Percentiles rank a stretch among this genome's conserved stretches.
Evolutionary conservation across 30 jellyfish, hydroid and myxozoan species (phyloP).

Genomic region (Pseudorhiza aurosa): DNA sequence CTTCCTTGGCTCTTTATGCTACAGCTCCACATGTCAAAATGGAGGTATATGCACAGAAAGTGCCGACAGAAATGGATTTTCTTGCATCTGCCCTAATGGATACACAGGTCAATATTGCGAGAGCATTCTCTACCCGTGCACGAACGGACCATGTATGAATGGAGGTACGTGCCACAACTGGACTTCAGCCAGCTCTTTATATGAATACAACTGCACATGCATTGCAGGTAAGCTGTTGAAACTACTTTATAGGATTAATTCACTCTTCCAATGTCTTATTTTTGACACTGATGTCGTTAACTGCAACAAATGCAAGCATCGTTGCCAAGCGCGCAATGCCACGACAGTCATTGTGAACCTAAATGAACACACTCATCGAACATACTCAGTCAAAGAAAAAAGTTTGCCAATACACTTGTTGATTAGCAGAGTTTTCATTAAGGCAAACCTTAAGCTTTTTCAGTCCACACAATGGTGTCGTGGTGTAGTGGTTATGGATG

Average conservation of each 20-base stretch:
- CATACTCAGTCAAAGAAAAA: too few relatives aligned
- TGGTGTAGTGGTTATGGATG: too few relatives aligned
- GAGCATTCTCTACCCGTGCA: constrained; percentile 57
- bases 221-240: constrained; percentile 16
- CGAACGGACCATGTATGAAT: constrained; percentile 39
- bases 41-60: constrained; percentile 72
- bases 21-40: constrained; percentile 62
- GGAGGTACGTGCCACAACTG: constrained; percentile 47
- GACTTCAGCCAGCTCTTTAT: constrained; percentile 2
- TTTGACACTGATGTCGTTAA: too few relatives aligned
- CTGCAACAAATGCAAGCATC: background rate
- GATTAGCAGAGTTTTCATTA: too few relatives aligned
- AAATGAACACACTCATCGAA: too few relatives aligned
- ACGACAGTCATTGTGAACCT: too few relatives aligned
- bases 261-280: too few relatives aligned
- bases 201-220: constrained; percentile 49
- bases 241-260: too few relatives aligned
- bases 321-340: too few relatives aligned
- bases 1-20: constrained; percentile 78
- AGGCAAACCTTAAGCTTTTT: too few relatives aligned
- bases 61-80: constrained; percentile 52
- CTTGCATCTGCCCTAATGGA: constrained; percentile 70
- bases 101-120: constrained; percentile 78
- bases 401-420: too few relatives aligned
- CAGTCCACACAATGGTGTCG: too few relatives aligned